Percentiles rank a stretch among this genome's conserved stretches.
Conservation (phyloP, 1,140 invertebrate species). For the Drosophila repletoides region DNA sequence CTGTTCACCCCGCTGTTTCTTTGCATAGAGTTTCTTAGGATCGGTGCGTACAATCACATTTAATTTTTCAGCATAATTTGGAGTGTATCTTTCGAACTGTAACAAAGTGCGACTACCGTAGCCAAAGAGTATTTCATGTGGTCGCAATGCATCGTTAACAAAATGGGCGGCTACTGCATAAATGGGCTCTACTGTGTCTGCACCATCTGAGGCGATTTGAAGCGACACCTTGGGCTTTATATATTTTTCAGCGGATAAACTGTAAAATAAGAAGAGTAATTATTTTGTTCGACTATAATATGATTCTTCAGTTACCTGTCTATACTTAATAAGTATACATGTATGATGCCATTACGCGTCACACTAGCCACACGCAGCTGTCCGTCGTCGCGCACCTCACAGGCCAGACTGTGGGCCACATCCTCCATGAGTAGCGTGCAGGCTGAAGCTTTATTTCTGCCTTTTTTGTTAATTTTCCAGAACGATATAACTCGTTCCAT, state of each 20-base stretch:
- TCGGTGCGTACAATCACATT: slow-evolving; percentile 85
- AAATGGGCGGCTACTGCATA: slow-evolving; percentile 83
- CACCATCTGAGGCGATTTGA: slow-evolving; percentile 86
- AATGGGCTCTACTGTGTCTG: slow-evolving; percentile 84
- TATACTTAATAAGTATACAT: slow-evolving; percentile 89
- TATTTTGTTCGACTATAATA: background rate
- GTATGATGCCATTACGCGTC: slow-evolving; percentile 88
- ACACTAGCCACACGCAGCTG: slow-evolving; percentile 85
- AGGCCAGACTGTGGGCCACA: slow-evolving; percentile 84
- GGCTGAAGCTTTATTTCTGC: slow-evolving; percentile 74
- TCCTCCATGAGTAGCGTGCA: slow-evolving; percentile 87
- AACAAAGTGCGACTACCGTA: slow-evolving; percentile 84
- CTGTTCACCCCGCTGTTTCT: slow-evolving; percentile 77
- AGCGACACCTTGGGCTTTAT: slow-evolving; percentile 88
- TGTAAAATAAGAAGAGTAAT: slow-evolving; percentile 22
- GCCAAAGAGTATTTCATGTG: slow-evolving; percentile 83
- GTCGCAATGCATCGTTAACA: slow-evolving; percentile 82
- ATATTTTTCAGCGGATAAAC: slow-evolving; percentile 86
- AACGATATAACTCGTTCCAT: slow-evolving; percentile 80
- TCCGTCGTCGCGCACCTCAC: slow-evolving; percentile 82
- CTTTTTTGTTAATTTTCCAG: slow-evolving; percentile 72
- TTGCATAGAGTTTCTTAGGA: slow-evolving; percentile 80
- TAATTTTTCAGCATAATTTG: slow-evolving; percentile 84
- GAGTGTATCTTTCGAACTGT: slow-evolving; percentile 87
- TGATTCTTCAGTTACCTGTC: slow-evolving; percentile 85